These are phyloP conservation scores for Acrossocheilus wenchowensis DNA, from an alignment of 2,797 vertebrate genomes.

Conservation along the genomic window DNA sequence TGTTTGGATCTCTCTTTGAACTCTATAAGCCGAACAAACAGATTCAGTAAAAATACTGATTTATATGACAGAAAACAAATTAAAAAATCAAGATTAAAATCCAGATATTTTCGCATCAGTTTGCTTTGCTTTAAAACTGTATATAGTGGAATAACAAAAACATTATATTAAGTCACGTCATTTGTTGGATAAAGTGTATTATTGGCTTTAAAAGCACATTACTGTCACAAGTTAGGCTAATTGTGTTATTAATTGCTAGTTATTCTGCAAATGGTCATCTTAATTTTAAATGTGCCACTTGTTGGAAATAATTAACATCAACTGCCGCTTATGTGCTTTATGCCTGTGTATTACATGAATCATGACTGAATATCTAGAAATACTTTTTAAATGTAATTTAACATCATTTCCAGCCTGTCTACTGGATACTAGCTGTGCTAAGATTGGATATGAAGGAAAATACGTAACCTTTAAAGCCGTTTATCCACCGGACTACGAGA, in stretches of 20 bases:
- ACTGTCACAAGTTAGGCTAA: not conserved
- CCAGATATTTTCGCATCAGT: not conserved
- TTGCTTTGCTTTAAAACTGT: not conserved
- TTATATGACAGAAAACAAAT: not conserved
- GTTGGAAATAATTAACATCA: not conserved
- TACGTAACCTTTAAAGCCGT: slow-evolving; percentile 53
- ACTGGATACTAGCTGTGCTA: not conserved
- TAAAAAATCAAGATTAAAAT: no score
- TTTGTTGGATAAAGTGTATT: not conserved
- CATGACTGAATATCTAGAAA: not conserved
- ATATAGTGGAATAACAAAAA: not conserved
- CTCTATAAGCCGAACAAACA: not conserved
- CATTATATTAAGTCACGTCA: not conserved
- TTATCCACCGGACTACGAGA: slow-evolving; percentile 33
- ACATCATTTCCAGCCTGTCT: not conserved
- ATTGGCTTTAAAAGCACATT: not conserved
- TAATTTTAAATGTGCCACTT: not conserved
- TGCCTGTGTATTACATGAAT: not conserved
- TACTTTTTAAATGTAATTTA: not conserved
- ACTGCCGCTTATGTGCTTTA: not conserved
- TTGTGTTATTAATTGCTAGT: not conserved
- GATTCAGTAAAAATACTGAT: not conserved
- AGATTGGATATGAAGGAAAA: slow-evolving; percentile 56
- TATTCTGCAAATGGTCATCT: not conserved
- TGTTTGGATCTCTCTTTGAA: not conserved